phyloP scores from a whole-genome alignment of 2,113 vertebrate species.

The Toxostoma redivivum region DNA sequence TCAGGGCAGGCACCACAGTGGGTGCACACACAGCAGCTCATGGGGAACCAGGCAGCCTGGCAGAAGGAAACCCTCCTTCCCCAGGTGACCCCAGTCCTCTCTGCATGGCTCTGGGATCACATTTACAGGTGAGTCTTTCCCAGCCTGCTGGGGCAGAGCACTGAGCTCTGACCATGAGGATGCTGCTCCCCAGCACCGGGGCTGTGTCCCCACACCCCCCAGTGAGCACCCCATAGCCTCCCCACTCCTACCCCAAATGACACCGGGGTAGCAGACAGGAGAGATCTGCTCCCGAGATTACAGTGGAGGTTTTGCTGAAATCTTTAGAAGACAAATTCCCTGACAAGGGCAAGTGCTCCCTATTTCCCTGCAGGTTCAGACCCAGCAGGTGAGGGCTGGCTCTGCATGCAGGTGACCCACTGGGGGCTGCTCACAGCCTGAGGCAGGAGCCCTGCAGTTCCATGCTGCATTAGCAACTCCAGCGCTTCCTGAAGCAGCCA shows the following conservation, averaged over 20 bases:
- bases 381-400: background rate
- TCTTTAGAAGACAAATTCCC: background rate
- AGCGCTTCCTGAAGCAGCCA: background rate
- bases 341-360: background rate
- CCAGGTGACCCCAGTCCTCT: fast-evolving
- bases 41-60: fast-evolving
- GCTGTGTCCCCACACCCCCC: background rate
- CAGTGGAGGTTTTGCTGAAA: background rate
- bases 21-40: fast-evolving
- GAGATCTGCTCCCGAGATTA: fast-evolving
- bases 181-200: background rate
- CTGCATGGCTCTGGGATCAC: background rate
- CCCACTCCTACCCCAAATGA: background rate
- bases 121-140: background rate
- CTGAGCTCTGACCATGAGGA: fast-evolving
- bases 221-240: fast-evolving
- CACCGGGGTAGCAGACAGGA: fast-evolving
- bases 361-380: background rate
- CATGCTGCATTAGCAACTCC: background rate
- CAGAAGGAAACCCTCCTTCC: background rate
- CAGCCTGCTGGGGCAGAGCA: background rate
- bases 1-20: fast-evolving
- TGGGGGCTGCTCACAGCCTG: fast-evolving
- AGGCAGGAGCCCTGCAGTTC: background rate
- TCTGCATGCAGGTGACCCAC: background rate